Percentiles rank a stretch among this genome's conserved stretches.
phyloP scores from a whole-genome alignment of 2,888 invertebrate genomes.

The Phrixothrix hirtus region DNA sequence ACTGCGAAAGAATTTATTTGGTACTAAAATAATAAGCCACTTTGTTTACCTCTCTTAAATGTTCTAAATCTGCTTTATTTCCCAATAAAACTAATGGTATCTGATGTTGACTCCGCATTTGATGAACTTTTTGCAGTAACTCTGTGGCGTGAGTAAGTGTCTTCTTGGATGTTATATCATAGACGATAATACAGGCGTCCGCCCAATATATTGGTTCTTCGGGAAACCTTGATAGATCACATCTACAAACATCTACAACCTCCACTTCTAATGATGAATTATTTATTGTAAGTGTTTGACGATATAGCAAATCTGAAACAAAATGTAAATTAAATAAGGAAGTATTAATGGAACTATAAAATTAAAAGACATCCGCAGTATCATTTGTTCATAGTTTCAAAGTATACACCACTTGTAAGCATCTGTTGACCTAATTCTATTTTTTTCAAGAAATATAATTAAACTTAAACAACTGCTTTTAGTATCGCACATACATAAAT shows the following conservation, averaged over 20 bases:
- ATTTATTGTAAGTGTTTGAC: slow-evolving; percentile 73
- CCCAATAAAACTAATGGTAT: slow-evolving; percentile 70
- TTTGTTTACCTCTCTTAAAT: slow-evolving; percentile 72
- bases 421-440: slow-evolving; percentile 18
- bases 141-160: slow-evolving; percentile 73
- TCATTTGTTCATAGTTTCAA: slow-evolving; percentile 3
- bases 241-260: slow-evolving; percentile 79
- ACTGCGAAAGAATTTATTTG: no score
- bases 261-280: slow-evolving; percentile 74
- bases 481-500: no score
- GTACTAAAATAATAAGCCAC: no score
- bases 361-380: no score
- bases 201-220: slow-evolving; percentile 73
- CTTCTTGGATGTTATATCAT: slow-evolving; percentile 73
- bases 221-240: slow-evolving; percentile 65
- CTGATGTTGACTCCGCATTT: slow-evolving; percentile 57
- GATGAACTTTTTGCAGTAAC: slow-evolving; percentile 62
- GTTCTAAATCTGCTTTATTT: slow-evolving; percentile 80
- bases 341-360: neutral
- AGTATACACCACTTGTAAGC: slow-evolving; percentile 13
- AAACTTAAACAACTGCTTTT: slow-evolving; percentile 9
- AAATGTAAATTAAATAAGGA: slow-evolving; percentile 3
- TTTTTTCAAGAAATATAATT: slow-evolving; percentile 6
- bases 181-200: slow-evolving; percentile 76
- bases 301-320: slow-evolving; percentile 73